Base-by-base conservation (phyloP, 2,113 vertebrate species). In the Patagioenas fasciata region DNA sequence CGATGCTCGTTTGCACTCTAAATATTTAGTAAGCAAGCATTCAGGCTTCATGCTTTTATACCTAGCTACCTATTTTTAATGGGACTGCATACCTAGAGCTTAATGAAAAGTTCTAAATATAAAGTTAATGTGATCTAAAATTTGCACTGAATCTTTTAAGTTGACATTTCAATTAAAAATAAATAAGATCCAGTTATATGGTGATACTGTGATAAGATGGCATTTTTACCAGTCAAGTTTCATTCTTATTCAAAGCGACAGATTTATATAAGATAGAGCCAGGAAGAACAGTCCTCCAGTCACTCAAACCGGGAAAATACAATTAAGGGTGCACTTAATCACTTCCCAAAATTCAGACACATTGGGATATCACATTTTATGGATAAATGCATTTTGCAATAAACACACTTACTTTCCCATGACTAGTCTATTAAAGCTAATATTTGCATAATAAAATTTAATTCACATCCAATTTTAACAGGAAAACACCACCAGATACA, bases 21-120 rank as follows among this genome's bases (percentile, higher is more conserved):
- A 96, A 93, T 97, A 96, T 96, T 96, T 94, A 96, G 91, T 73
- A 91, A 95, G 94, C 91, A 93, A 88, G 56, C 74, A 91, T 75
- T 83, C 95, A 85, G 94, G 64, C 87, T 88, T 90, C 31, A 32
- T 85, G 93, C 18, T 96, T 92, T 93, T 91, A 92, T 73, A 80
- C 48, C 62, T 75, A 62, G 54, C 47, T 73, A 50, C 78, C 36
- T 77, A 50, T 80, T 88, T 95, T 85, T 91, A 93, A 73, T 75
- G 28, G n/a, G 13, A 65, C 57, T 66, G 21, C 88, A 85, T 83
- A 91, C 62, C 87, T 75, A 84, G 58, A 88, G 92, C 73, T 91
- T 95, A 87, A 89, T 72, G 61, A 95, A 89, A 96, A 91, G 3
- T 89, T 69, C 90, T 80, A 94, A 95, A 96, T 92, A 64, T 47